Base-by-base conservation (phyloP, 2,113 vertebrate genomes). In the Hemicordylus capensis region DNA sequence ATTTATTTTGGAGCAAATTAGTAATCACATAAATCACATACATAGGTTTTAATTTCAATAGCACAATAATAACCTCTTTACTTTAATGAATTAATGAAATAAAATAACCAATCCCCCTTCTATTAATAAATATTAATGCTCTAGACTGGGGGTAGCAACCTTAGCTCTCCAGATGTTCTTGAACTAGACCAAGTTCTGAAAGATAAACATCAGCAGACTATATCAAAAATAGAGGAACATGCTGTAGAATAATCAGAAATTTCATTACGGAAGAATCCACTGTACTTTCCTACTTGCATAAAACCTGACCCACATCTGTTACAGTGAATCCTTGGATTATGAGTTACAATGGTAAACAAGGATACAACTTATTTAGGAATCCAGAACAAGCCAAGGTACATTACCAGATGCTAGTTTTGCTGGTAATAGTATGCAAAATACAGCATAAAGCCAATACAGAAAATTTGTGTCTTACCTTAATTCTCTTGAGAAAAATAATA, bases 401-500 rank as follows among this genome's bases (percentile, higher is more conserved):
- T 69, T 20, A 44, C 6, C 48, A 42, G 28, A 31, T 89, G 42
- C 5, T 51, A 59, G 61, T 81, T 86, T 3, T 48, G 37, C 64
- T 6, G 44, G 24, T 84, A 80, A 82, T 7, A n/a, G 67, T 15
- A 74, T 72, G 12, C 0, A n/a, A 6, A 76, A 77, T 34, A 88
- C 67, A 74, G 19, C 0, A 1, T 6, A 34, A 84, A 86, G 14
- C 8, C 48, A 67, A 76, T 44, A 4, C 34, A 1, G 85, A 88
- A 88, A 85, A 85, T 59, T 0, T 9, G 84, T 24, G 76, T 31
- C 94, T 95, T 94, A 99, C 99, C 97, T 99, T 98, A 95, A 99
- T 97, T 94, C 98, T 97, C 87, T 97, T 97, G 84, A 99, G 96
- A 91, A 99, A 98, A 90, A 98, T 92, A 14, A 97, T 97, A 95